Base-by-base conservation (phyloP, 2,113 vertebrate genomes). In the Aptenodytes patagonicus region DNA sequence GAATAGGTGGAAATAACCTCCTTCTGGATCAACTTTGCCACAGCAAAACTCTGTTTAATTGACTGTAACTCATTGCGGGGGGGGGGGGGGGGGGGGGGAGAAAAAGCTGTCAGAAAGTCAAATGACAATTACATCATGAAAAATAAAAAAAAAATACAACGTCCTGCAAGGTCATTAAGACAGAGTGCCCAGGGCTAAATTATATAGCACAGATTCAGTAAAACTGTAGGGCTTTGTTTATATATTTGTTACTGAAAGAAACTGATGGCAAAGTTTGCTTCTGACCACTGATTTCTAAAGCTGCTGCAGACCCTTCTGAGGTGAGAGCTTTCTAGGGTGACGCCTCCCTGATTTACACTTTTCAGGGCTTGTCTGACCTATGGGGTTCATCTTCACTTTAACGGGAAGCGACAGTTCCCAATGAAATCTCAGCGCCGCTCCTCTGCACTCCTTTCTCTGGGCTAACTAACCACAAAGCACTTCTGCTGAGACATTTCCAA, bases 101-200 rank as follows among this genome's bases (percentile, higher is more conserved):
- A 69, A 51, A 81, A 93, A 46, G 58, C 87, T 87, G 92, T 86
- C 91, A 87, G 73, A 93, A 96, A 75, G 64, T 87, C 76, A 78
- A 62, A 75, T 73, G 72, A 95, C 96, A 96, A 83, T 85, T 72
- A 83, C 87, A 91, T 84, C 64, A 89, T 76, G 86, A 90, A 81
- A 94, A 95, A 95, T 82, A 52, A 91, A 54, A 86, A 83, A 36
- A 24, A 58, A 51, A 32, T 11, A 73, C 40, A 17, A 8, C 19
- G 17, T 92, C 66, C 84, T 49, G 55, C 20, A 2, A 80, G 82
- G 87, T 71, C 94, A 54, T 93, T 72, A 94, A 90, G 71, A 76
- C 9, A 7, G 46, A 64, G 32, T 21, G 49, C 75, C 79, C 71
- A 31, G 46, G 87, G 84, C 75, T 85, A 69, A 76, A 47, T 91